Base-by-base conservation (phyloP, 2,113 vertebrate species). In the Erythrolamprus reginae region DNA sequence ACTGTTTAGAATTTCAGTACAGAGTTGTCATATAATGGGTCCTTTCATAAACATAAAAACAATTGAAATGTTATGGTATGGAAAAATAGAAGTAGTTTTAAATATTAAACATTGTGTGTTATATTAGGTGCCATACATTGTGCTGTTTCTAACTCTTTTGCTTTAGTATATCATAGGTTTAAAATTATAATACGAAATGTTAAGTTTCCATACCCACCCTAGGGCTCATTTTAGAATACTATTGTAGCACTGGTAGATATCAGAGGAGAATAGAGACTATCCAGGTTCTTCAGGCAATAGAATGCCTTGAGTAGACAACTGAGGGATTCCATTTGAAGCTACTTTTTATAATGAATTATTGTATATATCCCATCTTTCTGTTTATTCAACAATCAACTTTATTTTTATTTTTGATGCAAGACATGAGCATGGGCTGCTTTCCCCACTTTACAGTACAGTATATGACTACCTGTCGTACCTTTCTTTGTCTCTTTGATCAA, bases 21-120 rank as follows among this genome's bases (percentile, higher is more conserved):
- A 93, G 95, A 95, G 55, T 48, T 93, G 89, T 92, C 61, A 89
- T 91, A 93, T 88, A 93, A 84, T 53, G 38, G 56, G 70, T 91
- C 42, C 83, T 91, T 82, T 94, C 89, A 93, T 91, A 10, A 86
- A 85, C 85, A 89, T 70, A 92, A 95, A 94, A 82, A 50, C 93
- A 91, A 92, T 55, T 93, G 58, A 90, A 58, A 82, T 58, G 85
- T 26, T 89, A 93, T 84, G 24, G 89, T 92, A 50, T 58, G 5
- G 77, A 93, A 88, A 89, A 33, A 86, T 88, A 87, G 82, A 42
- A 53, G 56, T 3, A 61, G 26, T 61, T 58, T 61, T 61, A 61
- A 61, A 61, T 28, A 61, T 61, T 58, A 61, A 61, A 61, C 56
- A 61, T 61, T 61, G 56, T 28, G 56, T 28, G 26, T 61, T 61